Evolutionary conservation across 2,888 invertebrate species (phyloP), one percentile per base, ranked within the genome.

Genomic region (Gryllus longicercus): DNA sequence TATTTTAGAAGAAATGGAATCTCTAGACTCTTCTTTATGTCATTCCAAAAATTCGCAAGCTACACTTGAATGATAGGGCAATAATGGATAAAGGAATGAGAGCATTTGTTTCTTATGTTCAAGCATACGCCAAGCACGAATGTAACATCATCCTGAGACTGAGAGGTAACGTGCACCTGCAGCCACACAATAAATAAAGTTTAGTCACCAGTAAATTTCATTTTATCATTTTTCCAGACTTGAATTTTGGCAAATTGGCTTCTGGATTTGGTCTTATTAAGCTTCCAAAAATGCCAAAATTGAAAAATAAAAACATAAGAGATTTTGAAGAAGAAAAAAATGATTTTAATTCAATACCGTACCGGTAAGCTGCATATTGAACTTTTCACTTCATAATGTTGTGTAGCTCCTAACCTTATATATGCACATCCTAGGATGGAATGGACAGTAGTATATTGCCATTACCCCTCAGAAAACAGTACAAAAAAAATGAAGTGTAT

Each of bases 21-120:
- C 84, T 10, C 83, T 84, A 1, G 79, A 82, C n/a, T 80, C 78
- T 81, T 50, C 79, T 82, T 2, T 79, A 81, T 74, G 81, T 85
- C 50, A 81, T 86, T 25, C 88, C 90, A 23, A 89, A 89, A 81
- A 89, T 95, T 81, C 90, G 93, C 85, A 88, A 90, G 16, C 86
- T 93, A 51, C 94, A 95, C 84, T 86, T 89, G 76, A 88, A 89
- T 75, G 96, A 97, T 86, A 90, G 96, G 83, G 91, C 91, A 0
- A 86, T 95, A 12, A 92, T 95, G 85, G 98, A 99, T 86, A 95
- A 95, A 86, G 96, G 94, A 0, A 94, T 95, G 83, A 90, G 93
- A 79, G 99, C 99, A 0, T 99, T 97, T 87, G 99, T 99, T 0
- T 98, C 99, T 0, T 98, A 96, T 86, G 91, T 99, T 82, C 93